These are phyloP conservation scores for Pomatorhinus ruficollis DNA, from an alignment of 2,113 vertebrate species.

Conservation along the genomic window DNA sequence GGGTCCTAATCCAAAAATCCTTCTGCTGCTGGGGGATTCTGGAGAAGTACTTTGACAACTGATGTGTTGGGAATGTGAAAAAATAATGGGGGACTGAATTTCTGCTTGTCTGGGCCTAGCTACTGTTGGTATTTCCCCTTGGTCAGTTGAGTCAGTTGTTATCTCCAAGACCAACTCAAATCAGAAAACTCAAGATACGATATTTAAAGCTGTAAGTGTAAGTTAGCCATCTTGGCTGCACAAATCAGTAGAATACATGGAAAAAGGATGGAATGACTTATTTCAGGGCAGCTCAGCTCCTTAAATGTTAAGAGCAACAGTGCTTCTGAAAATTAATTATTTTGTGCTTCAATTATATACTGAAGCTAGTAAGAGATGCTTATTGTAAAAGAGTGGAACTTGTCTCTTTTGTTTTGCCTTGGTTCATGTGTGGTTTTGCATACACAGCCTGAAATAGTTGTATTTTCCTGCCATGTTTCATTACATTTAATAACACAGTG, in stretches of 20 bases:
- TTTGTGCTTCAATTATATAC: background rate
- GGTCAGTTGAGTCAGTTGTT: background rate
- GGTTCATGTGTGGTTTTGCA: background rate
- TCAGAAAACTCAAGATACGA: background rate
- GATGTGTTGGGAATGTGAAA: background rate
- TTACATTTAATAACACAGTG: slow-evolving; percentile 7
- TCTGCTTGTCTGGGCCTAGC: background rate
- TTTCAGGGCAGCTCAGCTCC: background rate
- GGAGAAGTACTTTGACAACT: background rate
- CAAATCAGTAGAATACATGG: background rate
- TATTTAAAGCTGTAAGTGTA: background rate
- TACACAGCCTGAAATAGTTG: background rate
- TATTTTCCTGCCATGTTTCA: background rate
- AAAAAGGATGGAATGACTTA: background rate
- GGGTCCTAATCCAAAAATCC: background rate
- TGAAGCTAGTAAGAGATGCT: background rate
- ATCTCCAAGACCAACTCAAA: background rate
- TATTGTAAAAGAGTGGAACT: background rate
- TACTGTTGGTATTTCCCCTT: background rate
- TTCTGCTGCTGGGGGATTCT: background rate
- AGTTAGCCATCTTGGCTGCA: background rate
- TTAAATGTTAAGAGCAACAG: background rate
- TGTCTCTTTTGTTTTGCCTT: background rate
- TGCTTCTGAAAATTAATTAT: background rate
- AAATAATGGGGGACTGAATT: background rate